Base-by-base conservation (phyloP, 2,888 invertebrate species). In the Drosophila tanythrix region DNA sequence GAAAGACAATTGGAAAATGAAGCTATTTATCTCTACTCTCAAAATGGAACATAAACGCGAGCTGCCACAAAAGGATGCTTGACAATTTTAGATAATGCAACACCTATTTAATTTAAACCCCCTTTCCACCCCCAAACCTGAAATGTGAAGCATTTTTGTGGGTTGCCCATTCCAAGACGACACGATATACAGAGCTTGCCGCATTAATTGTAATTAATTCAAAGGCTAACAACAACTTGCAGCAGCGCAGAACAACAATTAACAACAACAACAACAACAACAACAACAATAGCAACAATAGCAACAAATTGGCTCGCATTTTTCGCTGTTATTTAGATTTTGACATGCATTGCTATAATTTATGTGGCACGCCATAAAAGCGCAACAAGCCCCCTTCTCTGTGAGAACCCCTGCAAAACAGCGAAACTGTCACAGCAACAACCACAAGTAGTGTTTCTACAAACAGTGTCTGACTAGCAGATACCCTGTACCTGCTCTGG, bases 351-450 rank as follows among this genome's bases (percentile, higher is more conserved):
- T 55, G 61, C 60, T 67, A 76, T 74, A 74, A 82, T 63, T 79
- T 79, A 84, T 84, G 70, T 77, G 75, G 76, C 80, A 52, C 56
- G 62, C 71, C 79, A 86, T 81, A 85, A 85, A 88, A 88, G 81
- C 74, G 78, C 81, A 78, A 70, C 51, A 43, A 8, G 2, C 29
- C 21, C 33, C 18, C 15, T n/a, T 7, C 21, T 13, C 13, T 15
- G 21, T 11, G n/a, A 18, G 31, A 11, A 8, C 25, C 3, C 35
- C 36, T n/a, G 55, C 11, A 31, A 21, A 60, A 60, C 21, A 63
- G 60, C 48, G 62, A 52, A 81, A 67, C 15, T 35, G 60, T 61
- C 59, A 38, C 56, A 69, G 11, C 59, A 61, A 67, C 52, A 63
- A 62, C 63, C 35, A 53, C 58, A 56, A 63, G 29, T 11, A 5